Evolutionary conservation across 2,797 vertebrate genomes (phyloP).

Genomic region (Eutrigla gurnardus): DNA sequence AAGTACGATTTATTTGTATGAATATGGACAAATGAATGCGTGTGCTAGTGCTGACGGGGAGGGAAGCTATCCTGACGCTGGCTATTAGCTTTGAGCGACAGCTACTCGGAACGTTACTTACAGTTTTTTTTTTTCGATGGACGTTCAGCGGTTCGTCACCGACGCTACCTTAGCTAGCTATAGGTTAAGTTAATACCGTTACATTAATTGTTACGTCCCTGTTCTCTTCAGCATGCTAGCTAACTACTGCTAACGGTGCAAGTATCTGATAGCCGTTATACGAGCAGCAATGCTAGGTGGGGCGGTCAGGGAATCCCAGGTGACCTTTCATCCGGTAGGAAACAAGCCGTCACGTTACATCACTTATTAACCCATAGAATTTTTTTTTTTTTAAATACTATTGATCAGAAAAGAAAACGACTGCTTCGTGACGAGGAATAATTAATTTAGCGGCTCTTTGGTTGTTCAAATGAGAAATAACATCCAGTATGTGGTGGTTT

Average conservation of each 20-base stretch:
- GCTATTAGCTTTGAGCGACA: no score
- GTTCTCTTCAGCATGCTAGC: background rate
- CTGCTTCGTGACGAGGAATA: no score
- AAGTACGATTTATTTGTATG: no score
- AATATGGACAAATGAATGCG: no score
- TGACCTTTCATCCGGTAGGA: background rate
- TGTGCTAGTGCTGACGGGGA: no score
- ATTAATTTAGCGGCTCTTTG: no score
- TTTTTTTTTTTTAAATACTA: no score
- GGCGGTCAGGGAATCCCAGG: background rate
- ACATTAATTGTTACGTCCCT: background rate
- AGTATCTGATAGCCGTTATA: background rate
- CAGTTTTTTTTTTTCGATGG: background rate
- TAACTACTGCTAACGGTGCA: no score
- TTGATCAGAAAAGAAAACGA: background rate
- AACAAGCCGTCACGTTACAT: background rate
- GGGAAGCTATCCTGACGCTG: no score
- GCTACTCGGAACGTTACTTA: background rate
- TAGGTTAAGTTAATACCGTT: background rate
- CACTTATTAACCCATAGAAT: no score
- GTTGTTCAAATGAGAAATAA: no score
- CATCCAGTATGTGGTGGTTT: no score
- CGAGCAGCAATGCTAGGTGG: background rate
- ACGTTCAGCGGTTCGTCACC: background rate
- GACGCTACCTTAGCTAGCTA: background rate